Percentiles rank a stretch among this genome's conserved stretches.
These are phyloP conservation scores for Datnioides undecimradiatus DNA, from an alignment of 2,113 vertebrate genomes.

Conservation along the genomic window DNA sequence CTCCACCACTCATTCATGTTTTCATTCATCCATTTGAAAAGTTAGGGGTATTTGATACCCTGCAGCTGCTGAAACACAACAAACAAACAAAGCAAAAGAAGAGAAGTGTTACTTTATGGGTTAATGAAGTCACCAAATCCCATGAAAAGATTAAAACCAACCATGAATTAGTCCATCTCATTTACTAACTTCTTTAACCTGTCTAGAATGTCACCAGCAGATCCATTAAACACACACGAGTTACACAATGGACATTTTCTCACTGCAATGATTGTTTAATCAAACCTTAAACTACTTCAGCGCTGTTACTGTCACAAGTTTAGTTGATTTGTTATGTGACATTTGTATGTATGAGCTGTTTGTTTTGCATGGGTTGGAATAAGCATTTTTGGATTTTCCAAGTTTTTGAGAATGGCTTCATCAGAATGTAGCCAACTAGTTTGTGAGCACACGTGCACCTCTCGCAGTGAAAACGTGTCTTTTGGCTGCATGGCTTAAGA, in stretches of 20 bases:
- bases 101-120: constrained; percentile 24
- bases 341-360: too few species aligned
- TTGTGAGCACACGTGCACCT: background rate
- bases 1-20: constrained; percentile 59
- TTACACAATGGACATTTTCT: background rate
- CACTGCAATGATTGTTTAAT: background rate
- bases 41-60: constrained; percentile 63
- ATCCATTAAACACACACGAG: too few species aligned
- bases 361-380: too few species aligned
- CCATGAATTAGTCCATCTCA: background rate
- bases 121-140: background rate
- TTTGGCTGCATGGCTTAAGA: background rate
- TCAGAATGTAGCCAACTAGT: too few species aligned
- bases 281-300: background rate
- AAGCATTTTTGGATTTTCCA: too few species aligned
- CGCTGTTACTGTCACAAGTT: background rate
- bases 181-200: background rate
- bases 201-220: too few species aligned
- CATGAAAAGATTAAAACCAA: background rate
- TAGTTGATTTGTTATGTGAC: too few species aligned
- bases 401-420: background rate
- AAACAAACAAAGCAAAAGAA: constrained; percentile 7
- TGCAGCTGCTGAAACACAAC: constrained; percentile 57
- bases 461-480: background rate
- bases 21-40: constrained; percentile 74